These are phyloP conservation scores for Eupleurogrammus muticus DNA, from an alignment of 2,797 vertebrate genomes.

Conservation along the genomic window DNA sequence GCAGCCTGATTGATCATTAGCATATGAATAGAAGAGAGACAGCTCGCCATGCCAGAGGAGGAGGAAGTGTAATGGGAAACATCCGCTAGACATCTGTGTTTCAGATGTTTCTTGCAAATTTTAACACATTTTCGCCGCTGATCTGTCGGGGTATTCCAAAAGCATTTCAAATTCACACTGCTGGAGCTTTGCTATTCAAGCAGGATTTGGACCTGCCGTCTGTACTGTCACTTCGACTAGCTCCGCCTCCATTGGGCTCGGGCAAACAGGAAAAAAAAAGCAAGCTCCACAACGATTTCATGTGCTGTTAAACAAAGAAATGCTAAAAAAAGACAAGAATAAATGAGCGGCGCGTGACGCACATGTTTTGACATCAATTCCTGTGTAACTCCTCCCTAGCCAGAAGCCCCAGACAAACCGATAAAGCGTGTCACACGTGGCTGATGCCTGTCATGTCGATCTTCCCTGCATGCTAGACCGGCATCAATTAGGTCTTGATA, in stretches of 20 bases:
- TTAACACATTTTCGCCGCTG: conserved; percentile 71
- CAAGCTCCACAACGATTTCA: conserved; percentile 50
- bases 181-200: conserved; percentile 56
- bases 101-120: conserved; percentile 75
- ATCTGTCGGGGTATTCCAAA: conserved; percentile 64
- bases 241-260: conserved; percentile 56
- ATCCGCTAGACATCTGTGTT: conserved; percentile 79
- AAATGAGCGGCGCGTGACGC: conserved; percentile 51
- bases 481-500: conserved; percentile 71
- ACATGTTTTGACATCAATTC: conserved; percentile 52
- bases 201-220: conserved; percentile 57
- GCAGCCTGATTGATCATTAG: conserved; percentile 76
- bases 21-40: conserved; percentile 78
- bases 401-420: conserved; percentile 55
- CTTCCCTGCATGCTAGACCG: conserved; percentile 54
- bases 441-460: conserved; percentile 72
- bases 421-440: conserved; percentile 70
- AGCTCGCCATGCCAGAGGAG: conserved; percentile 70
- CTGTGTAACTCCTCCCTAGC: conserved; percentile 49
- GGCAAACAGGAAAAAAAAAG: conserved; percentile 16
- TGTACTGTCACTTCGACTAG: conserved; percentile 62
- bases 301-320: conserved; percentile 69
- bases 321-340: conserved; percentile 27
- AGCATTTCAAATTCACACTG: conserved; percentile 70
- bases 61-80: conserved; percentile 76